Conservation (phyloP, 2,113 vertebrate species). For the Boulengeromyrus knoepffleri region DNA sequence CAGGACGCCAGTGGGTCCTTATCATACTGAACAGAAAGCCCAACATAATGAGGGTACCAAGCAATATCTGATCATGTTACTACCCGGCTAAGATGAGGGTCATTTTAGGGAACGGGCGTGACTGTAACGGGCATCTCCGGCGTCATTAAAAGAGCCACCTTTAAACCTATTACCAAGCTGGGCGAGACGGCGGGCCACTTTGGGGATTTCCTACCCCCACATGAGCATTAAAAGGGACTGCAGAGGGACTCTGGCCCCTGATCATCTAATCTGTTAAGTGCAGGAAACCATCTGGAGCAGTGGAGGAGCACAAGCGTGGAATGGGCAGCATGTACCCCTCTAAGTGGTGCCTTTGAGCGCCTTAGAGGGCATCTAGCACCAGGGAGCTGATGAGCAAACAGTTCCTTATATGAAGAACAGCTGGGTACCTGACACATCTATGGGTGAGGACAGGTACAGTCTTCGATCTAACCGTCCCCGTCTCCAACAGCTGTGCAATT, state of each 20-base stretch:
- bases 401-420: neutral
- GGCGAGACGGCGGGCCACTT: neutral
- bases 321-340: neutral
- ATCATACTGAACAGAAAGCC: neutral
- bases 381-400: neutral
- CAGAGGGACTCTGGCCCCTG: neutral
- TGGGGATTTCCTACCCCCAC: neutral
- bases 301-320: neutral
- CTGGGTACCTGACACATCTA: neutral
- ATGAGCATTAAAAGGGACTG: neutral
- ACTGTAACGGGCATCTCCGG: neutral
- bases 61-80: constrained; percentile 6
- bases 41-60: neutral
- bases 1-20: neutral
- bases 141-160: neutral
- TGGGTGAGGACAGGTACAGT: neutral
- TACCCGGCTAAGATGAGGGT: neutral
- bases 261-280: constrained; percentile 10
- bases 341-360: neutral
- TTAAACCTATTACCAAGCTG: neutral
- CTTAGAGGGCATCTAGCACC: neutral
- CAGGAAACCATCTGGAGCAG: neutral
- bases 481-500: neutral
- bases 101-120: neutral
- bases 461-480: neutral